phyloP scores from a whole-genome alignment of 2,797 vertebrate genomes.

The Propithecus perrieri region DNA sequence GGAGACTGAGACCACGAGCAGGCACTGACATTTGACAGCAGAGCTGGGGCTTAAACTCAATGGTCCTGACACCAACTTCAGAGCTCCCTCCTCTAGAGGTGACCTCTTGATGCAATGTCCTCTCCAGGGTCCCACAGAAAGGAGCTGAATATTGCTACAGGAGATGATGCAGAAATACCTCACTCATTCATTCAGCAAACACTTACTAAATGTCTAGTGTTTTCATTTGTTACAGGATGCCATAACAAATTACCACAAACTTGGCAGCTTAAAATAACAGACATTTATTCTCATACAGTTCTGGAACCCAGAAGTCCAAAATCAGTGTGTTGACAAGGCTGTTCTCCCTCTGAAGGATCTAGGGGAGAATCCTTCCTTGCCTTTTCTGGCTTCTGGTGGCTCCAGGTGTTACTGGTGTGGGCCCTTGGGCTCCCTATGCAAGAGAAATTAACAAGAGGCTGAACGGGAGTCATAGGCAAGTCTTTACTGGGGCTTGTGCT shows the following conservation, averaged over 20 bases:
- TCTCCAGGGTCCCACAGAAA: not conserved
- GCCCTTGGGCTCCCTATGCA: not conserved
- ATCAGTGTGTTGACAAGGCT: not conserved
- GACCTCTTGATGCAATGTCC: not conserved
- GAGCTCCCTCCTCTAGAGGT: not conserved
- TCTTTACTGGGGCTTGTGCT: too few relatives aligned
- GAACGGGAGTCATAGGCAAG: not conserved
- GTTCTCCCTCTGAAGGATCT: not conserved
- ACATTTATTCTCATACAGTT: not conserved
- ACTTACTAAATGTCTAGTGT: not conserved
- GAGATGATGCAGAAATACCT: accelerated
- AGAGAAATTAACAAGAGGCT: not conserved
- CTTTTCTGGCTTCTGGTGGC: not conserved
- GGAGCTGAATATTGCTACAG: too few relatives aligned
- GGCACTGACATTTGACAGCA: not conserved
- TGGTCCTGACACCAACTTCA: not conserved
- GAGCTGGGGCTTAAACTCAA: not conserved
- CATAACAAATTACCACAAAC: not conserved
- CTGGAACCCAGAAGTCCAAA: not conserved
- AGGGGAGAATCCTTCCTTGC: not conserved
- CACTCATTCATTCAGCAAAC: not conserved
- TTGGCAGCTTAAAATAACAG: not conserved
- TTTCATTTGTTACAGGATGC: not conserved
- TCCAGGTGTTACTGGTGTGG: not conserved
- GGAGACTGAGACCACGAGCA: not conserved